Base-by-base conservation (phyloP, 1,140 invertebrate genomes). In the Bombus terrestris region DNA sequence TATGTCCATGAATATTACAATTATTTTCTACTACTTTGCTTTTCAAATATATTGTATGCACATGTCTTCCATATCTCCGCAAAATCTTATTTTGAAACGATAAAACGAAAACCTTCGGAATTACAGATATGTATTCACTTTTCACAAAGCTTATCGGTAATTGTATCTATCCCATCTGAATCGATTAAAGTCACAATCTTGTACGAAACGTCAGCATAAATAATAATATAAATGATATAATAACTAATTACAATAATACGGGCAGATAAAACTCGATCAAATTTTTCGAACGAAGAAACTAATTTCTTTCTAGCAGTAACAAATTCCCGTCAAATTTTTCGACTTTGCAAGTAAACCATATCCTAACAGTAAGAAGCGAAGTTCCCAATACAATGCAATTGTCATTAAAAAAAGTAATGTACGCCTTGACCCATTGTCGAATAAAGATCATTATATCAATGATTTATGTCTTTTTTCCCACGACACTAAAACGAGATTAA, bases 51-150 rank as follows among this genome's bases (percentile, higher is more conserved):
- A 53, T 22, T 22, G 18, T 22, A 53, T 53, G 47, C 47, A 32
- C 15, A 32, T 32, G 13, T 64, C 10, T 32, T 6, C 1, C 15
- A 1, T 66, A n/a, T 66, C n/a, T 8, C 0, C 13, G 5, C 13
- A 66, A 66, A 66, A 66, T 66, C n/a, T 66, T 66, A 66, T 66
- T 66, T 32, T 66, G 13, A 15, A 66, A 66, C n/a, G n/a, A 66
- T 66, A 66, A 66, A 22, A 53, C 15, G n/a, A 66, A 32, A 32
- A n/a, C 62, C 62, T 32, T 66, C 15, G 62, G n/a, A 69, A 69
- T 37, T 69, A 22, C 1, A 69, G 35, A 39, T 28, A 35, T 69
- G 47, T 53, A 53, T 53, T 37, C 35, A 12, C 25, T 13, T 69
- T 39, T 25, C 35, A 28, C 8, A 2, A 37, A 25, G 37, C 68